Conservation (phyloP, 2,797 vertebrate species). For the Hemibagrus guttatus region DNA sequence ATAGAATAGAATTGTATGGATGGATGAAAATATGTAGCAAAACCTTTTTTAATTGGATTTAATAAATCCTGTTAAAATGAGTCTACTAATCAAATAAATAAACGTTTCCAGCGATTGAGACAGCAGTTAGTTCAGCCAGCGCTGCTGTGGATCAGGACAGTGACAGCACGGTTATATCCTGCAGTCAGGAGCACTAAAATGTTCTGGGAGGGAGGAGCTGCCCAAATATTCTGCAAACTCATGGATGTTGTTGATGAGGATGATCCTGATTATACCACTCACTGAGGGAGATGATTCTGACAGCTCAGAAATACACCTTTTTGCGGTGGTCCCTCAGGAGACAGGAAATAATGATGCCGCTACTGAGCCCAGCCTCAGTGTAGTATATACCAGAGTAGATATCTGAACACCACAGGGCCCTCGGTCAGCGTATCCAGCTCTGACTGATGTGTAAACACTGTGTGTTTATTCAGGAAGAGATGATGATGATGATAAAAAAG, state of each 20-base stretch:
- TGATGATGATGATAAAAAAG: background rate
- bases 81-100: background rate
- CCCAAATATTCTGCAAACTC: background rate
- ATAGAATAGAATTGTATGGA: no score
- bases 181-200: no score
- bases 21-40: no score
- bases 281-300: background rate
- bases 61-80: background rate
- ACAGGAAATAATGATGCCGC: background rate
- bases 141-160: background rate
- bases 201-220: background rate
- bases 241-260: background rate
- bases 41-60: no score
- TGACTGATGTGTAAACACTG: background rate
- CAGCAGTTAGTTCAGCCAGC: background rate
- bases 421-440: background rate
- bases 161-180: background rate
- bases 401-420: background rate
- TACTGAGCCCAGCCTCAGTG: background rate
- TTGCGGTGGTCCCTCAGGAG: background rate
- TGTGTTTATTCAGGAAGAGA: background rate
- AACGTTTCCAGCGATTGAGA: background rate
- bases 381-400: background rate
- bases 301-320: background rate
- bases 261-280: background rate